A percentile compares a stretch with the other conserved stretches of the same genome.
Conservation (phyloP, 2,797 vertebrate species). For the Margarornis squamiger region DNA sequence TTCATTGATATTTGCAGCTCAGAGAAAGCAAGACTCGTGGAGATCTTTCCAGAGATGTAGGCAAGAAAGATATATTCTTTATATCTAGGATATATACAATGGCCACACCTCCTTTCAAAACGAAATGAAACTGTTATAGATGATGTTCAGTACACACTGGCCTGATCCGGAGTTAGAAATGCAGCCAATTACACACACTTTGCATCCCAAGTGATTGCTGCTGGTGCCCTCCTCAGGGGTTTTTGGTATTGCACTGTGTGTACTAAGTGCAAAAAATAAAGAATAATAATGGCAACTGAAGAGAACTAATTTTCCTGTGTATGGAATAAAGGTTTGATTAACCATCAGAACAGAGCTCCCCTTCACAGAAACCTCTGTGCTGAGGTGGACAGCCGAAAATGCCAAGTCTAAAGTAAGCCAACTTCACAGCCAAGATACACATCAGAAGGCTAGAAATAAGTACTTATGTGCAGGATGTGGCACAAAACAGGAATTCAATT, state of each 20-base stretch:
- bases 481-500: background rate
- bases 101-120: background rate
- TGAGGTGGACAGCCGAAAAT: background rate
- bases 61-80: background rate
- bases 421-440: background rate
- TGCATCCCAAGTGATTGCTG: constrained; percentile 32
- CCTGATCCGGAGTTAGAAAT: background rate
- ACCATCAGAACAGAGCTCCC: background rate
- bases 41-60: background rate
- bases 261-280: background rate
- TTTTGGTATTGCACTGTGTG: constrained; percentile 45
- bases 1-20: background rate
- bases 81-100: background rate
- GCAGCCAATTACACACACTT: background rate
- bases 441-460: background rate
- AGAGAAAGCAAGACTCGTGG: background rate
- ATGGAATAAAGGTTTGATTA: background rate
- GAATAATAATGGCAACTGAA: background rate
- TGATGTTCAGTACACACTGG: accelerated
- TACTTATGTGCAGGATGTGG: background rate
- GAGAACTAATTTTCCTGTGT: background rate
- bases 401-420: background rate
- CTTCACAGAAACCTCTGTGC: background rate
- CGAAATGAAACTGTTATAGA: background rate
- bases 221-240: constrained; percentile 60